phyloP scores from a whole-genome alignment of 2,888 invertebrate species.

The Spodoptera picta region DNA sequence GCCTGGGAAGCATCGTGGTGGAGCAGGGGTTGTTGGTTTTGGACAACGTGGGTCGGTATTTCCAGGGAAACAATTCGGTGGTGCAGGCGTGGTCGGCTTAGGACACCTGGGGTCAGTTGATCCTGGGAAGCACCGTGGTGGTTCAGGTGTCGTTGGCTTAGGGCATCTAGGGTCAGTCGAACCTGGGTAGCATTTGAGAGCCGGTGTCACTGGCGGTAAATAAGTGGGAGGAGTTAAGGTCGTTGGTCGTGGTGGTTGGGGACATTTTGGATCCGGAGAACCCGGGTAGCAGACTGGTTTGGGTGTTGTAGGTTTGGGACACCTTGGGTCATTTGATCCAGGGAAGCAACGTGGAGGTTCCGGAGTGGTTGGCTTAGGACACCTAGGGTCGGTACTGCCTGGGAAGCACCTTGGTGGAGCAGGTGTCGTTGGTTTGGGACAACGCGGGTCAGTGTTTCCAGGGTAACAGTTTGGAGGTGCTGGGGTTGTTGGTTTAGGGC shows the following conservation, averaged over 20 bases:
- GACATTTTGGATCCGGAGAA: conserved; percentile 62
- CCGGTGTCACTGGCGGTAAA: no score
- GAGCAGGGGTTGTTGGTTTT: conserved; percentile 41
- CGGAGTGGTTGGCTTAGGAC: conserved; percentile 60
- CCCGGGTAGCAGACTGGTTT: conserved; percentile 65
- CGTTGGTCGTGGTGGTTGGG: conserved; percentile 19
- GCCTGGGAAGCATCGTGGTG: conserved; percentile 46
- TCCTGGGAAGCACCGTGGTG: conserved; percentile 28
- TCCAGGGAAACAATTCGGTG: conserved; percentile 64
- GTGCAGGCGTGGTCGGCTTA: conserved; percentile 59
- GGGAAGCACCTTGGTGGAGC: conserved; percentile 62
- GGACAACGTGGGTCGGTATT: conserved; percentile 56
- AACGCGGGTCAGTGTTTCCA: conserved; percentile 62
- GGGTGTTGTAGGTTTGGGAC: conserved; percentile 56
- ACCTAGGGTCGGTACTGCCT: conserved; percentile 53
- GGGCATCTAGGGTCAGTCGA: conserved; percentile 67
- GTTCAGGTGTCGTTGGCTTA: conserved; percentile 56
- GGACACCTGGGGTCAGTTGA: conserved; percentile 59
- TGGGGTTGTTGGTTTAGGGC: conserved; percentile 60
- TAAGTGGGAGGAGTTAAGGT: not conserved
- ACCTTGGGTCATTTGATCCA: conserved; percentile 61
- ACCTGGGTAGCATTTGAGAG: conserved; percentile 5
- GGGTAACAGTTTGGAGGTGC: conserved; percentile 61
- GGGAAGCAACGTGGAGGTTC: conserved; percentile 61
- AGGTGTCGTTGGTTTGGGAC: conserved; percentile 60